Evolutionary conservation across 2,888 invertebrate species (phyloP), one percentile per base, ranked within the genome.

Genomic region (Leucoptera coffeella): DNA sequence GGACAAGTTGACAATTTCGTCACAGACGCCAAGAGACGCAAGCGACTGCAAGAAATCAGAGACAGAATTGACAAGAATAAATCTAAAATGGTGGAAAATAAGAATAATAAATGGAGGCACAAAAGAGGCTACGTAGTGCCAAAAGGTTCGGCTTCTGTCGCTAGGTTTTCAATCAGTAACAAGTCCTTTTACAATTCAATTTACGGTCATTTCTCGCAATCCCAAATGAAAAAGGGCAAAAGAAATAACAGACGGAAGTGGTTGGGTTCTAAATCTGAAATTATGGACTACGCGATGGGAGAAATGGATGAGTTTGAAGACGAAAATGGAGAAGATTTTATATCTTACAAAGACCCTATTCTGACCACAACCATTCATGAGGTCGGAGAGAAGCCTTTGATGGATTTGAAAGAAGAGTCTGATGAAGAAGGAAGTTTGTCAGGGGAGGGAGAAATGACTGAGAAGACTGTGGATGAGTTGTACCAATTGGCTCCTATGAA

Each of bases 141-240:
- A 4, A 61, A 60, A 32, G 37, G 57, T 2, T 52, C 59, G 2
- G 62, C 39, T 30, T 67, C 65, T 2, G 62, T 65, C 3, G 64
- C 67, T 0, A 61, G 57, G 35, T 35, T 69, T n/a, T 64, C 65
- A 2, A 65, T 69, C 26, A 57, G 59, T 2, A 67, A 67, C 35
- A 69, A 65, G 35, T 59, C 64, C 3, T 65, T 65, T 38, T 65
- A 67, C 35, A 58, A 60, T 35, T 65, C 64, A 5, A 65, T 69
- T 33, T 69, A 61, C 30, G 67, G 67, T 1, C 50, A 58, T 14
- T 9, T 15, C 8, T 8, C 4, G 6, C 4, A 13, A 10, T 14
- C 6, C n/a, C 9, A 27, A 9, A 27, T 7, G 11, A 27, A 14
- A 14, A 15, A 25, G 12, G 9, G 12, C 8, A 15, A 15, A 13